Evolutionary conservation across 1,140 invertebrate species (phyloP).

Genomic region (Solenopsis fugax): DNA sequence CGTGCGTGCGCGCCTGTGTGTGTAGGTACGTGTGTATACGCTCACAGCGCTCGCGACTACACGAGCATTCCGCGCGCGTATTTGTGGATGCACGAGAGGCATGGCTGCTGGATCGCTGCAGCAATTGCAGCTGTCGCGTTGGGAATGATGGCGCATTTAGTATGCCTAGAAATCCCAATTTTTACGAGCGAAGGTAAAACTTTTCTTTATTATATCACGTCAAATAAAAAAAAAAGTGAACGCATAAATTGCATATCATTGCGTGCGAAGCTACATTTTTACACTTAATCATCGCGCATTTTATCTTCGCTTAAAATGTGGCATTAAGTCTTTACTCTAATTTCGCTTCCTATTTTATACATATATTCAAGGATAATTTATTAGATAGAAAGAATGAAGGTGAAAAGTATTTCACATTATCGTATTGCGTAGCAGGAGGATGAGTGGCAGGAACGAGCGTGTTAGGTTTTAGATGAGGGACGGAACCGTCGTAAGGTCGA

Average conservation of each 20-base stretch:
- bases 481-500: slow-evolving; percentile 42
- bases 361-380: not conserved
- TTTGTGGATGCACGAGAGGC: slow-evolving; percentile 13
- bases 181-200: not conserved
- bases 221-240: not conserved
- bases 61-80: not conserved
- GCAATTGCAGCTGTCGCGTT: slow-evolving; percentile 68
- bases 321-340: not conserved
- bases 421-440: not conserved
- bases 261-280: not conserved
- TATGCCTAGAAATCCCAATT: slow-evolving; percentile 13
- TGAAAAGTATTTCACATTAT: slow-evolving; percentile 3
- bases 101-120: not conserved
- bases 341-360: not conserved
- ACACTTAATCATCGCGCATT: not conserved
- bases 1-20: not conserved
- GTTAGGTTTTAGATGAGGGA: slow-evolving; percentile 45
- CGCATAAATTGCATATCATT: not conserved
- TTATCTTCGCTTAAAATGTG: slow-evolving; percentile 4
- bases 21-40: not conserved
- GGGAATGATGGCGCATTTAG: slow-evolving; percentile 33
- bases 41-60: not conserved
- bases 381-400: not conserved
- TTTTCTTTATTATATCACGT: slow-evolving; percentile 14
- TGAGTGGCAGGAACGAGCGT: slow-evolving; percentile 11